Evolutionary conservation across 2,113 vertebrate species (phyloP).

Genomic region (Heliornis fulica): DNA sequence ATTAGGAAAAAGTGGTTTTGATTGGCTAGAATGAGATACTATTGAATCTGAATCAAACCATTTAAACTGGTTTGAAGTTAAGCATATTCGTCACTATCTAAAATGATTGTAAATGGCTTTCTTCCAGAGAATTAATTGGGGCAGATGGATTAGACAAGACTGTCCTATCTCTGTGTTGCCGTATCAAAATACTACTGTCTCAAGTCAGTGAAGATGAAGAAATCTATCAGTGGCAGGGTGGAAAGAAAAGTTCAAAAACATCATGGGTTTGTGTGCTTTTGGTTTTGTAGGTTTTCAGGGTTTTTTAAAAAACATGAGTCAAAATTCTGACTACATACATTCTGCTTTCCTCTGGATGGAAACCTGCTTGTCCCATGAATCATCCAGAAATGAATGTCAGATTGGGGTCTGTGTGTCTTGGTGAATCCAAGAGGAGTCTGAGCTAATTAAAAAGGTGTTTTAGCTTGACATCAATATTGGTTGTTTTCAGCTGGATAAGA

Average conservation of each 20-base stretch:
- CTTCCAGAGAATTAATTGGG: neutral
- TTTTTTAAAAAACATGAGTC: neutral
- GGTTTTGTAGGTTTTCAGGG: no score
- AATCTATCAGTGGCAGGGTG: neutral
- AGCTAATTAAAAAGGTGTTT: neutral
- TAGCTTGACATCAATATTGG: neutral
- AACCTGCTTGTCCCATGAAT: neutral
- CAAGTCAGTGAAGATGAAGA: neutral
- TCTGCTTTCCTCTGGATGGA: neutral
- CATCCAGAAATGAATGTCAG: neutral
- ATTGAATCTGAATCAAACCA: neutral
- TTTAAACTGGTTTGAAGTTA: neutral
- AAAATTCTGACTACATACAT: neutral
- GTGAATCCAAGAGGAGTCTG: neutral
- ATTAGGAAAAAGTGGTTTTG: neutral
- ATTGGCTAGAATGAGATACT: neutral
- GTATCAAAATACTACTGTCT: neutral
- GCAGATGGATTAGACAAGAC: neutral
- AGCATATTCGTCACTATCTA: neutral
- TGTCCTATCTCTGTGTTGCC: neutral
- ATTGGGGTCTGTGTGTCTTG: neutral
- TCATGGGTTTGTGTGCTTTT: neutral
- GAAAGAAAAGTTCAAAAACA: neutral
- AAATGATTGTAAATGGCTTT: neutral
- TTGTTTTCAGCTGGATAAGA: neutral